These are phyloP conservation scores for Nymphalis polychloros DNA, from an alignment of 2,888 invertebrate genomes.

Conservation along the genomic window DNA sequence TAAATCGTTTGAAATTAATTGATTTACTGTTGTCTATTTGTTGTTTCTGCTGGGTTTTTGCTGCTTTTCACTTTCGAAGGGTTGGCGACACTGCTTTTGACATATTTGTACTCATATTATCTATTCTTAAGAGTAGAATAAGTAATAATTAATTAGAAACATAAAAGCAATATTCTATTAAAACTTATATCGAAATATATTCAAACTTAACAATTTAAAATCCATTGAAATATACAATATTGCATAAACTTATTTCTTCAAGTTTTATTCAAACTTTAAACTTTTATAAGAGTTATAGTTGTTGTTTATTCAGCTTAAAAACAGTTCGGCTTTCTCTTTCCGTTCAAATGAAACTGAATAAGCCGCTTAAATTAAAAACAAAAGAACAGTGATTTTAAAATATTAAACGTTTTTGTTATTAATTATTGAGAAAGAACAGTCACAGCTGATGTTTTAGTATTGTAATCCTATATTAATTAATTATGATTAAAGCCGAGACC, in stretches of 20 bases:
- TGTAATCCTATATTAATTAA: too few species aligned
- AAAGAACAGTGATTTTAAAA: neutral
- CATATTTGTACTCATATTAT: too few species aligned
- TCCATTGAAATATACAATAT: neutral
- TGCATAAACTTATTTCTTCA: neutral
- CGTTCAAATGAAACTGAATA: conserved; percentile 1
- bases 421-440: too few species aligned
- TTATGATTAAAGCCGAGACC: too few species aligned
- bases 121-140: too few species aligned
- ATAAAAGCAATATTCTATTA: neutral
- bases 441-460: too few species aligned
- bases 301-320: conserved; percentile 6
- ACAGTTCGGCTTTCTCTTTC: neutral
- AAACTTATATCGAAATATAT: neutral
- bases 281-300: conserved; percentile 3
- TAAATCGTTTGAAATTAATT: too few species aligned
- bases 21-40: too few species aligned
- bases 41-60: too few species aligned
- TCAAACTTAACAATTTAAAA: neutral
- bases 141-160: neutral
- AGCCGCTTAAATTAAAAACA: conserved; percentile 1
- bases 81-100: too few species aligned
- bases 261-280: neutral
- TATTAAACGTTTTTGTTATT: too few species aligned
- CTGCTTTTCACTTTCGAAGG: too few species aligned